Evolutionary conservation across 2,113 vertebrate genomes (phyloP).

Genomic region (Lates calcarifer): DNA sequence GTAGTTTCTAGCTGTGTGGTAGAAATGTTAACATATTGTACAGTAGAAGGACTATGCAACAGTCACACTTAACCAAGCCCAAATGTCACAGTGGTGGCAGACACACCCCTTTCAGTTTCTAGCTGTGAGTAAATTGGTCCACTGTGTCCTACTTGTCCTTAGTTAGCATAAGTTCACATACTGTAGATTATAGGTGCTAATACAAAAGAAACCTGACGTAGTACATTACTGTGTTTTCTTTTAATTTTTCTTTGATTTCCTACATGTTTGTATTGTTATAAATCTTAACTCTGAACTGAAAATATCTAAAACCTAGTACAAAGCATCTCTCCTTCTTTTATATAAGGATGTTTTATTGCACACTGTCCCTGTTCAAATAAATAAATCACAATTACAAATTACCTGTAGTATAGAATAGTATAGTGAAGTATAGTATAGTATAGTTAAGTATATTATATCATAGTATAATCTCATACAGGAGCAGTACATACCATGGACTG

Average conservation of each 20-base stretch:
- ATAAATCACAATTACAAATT: too few relatives aligned
- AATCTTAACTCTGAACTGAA: neutral
- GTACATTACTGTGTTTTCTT: neutral
- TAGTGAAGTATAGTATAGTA: neutral
- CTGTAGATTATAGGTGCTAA: too few relatives aligned
- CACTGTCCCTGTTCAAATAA: too few relatives aligned
- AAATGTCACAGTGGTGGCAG: neutral
- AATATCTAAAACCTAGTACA: too few relatives aligned
- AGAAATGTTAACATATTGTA: neutral
- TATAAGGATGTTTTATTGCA: too few relatives aligned
- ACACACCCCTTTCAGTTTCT: neutral
- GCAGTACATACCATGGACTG: neutral
- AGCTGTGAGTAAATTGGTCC: neutral
- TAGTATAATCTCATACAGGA: neutral
- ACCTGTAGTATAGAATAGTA: neutral
- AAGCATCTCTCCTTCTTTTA: too few relatives aligned
- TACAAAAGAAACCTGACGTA: neutral
- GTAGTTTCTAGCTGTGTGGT: neutral
- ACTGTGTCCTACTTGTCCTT: neutral
- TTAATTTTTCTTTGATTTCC: neutral
- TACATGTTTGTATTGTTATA: neutral
- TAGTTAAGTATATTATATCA: neutral
- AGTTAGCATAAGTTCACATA: too few relatives aligned
- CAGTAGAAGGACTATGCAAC: neutral
- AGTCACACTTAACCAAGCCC: neutral